Conservation (phyloP, 2,113 vertebrate species). For the Lophura nycthemera region DNA sequence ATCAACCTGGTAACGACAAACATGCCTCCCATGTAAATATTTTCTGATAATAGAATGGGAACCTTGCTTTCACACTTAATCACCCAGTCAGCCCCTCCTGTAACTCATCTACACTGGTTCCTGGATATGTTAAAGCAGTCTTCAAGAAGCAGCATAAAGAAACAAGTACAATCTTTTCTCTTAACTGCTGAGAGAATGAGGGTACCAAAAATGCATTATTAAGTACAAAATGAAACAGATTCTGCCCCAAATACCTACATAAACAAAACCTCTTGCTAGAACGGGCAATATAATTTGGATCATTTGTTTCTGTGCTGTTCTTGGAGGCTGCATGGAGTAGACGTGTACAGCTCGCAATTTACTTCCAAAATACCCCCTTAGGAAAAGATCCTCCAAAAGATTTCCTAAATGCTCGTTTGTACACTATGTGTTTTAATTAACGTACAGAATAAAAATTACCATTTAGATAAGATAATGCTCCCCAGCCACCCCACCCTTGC, state of each 20-base stretch:
- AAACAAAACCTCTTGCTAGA: not conserved
- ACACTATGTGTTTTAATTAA: slow-evolving; percentile 55
- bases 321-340: not conserved
- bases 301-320: not conserved
- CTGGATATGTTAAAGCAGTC: not conserved
- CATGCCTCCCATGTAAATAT: not conserved
- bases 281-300: not conserved
- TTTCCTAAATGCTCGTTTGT: slow-evolving; percentile 37
- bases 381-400: slow-evolving; percentile 31
- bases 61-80: not conserved
- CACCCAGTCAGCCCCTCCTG: not conserved
- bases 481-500: slow-evolving; percentile 10
- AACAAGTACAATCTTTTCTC: not conserved
- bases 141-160: not conserved
- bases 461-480: slow-evolving; percentile 58
- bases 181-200: not conserved
- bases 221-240: not conserved
- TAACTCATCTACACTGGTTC: not conserved
- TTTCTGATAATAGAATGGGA: not conserved
- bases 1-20: not conserved
- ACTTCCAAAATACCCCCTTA: slow-evolving; percentile 29
- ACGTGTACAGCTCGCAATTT: not conserved
- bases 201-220: not conserved
- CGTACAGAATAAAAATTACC: slow-evolving; percentile 36
- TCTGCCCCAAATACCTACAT: not conserved